A percentile compares a stretch with the other conserved stretches of the same genome.
These are phyloP conservation scores for human (Homo sapiens) DNA, from an alignment of 2,113 vertebrate genomes.

Conservation along the genomic window GRCh38 chr1:160024001-160024500, in stretches of 20 bases:
- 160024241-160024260: background rate
- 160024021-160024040: background rate
- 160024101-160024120: background rate
- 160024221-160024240: background rate
- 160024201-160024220: background rate
- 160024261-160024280: conserved; percentile 20
- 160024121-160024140: background rate
- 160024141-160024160: background rate
- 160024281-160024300: background rate
- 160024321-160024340: background rate
- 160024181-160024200: background rate
- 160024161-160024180: background rate
- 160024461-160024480: conserved; percentile 46
- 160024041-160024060: background rate
- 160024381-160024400: background rate
- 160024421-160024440: background rate
- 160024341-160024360: background rate
- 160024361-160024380: background rate
- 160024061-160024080: background rate
- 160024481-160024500: conserved; percentile 33
- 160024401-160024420: background rate
- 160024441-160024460: background rate
- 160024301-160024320: background rate
- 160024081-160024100: background rate
- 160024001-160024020: background rate